phyloP scores from a whole-genome alignment of 2,888 invertebrate species.

The Xestia rhomboidea region DNA sequence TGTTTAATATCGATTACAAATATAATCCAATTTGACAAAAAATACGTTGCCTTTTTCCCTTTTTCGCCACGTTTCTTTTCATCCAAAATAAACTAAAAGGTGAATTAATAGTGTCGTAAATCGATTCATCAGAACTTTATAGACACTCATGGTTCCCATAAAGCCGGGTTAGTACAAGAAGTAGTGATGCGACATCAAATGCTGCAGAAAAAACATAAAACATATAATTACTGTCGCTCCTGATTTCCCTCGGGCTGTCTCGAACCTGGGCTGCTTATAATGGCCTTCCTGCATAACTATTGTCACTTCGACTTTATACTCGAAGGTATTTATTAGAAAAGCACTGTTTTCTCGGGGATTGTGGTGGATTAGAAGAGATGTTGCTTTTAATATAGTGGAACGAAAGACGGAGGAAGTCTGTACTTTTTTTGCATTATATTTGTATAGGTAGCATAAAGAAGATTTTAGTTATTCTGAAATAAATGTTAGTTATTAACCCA shows the following conservation, averaged over 20 bases:
- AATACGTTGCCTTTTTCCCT: neutral
- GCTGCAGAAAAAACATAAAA: slow-evolving; percentile 75
- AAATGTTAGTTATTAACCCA: neutral
- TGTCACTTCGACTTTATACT: slow-evolving; percentile 54
- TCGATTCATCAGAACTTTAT: slow-evolving; percentile 29
- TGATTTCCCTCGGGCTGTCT: slow-evolving; percentile 83
- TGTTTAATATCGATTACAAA: neutral
- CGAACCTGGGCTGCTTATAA: slow-evolving; percentile 65
- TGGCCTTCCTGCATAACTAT: slow-evolving; percentile 68
- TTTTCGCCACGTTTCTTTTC: neutral
- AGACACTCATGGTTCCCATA: slow-evolving; percentile 36
- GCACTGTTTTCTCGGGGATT: slow-evolving; percentile 21
- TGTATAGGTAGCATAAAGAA: neutral
- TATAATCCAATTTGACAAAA: neutral
- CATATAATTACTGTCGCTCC: slow-evolving; percentile 82
- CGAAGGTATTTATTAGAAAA: slow-evolving; percentile 36
- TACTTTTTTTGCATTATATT: neutral
- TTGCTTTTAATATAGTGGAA: neutral
- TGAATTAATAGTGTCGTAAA: slow-evolving; percentile 34
- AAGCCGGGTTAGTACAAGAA: slow-evolving; percentile 32
- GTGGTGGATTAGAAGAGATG: slow-evolving; percentile 33
- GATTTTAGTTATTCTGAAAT: neutral
- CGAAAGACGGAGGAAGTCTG: neutral
- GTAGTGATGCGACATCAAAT: slow-evolving; percentile 63
- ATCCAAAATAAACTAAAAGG: slow-evolving; percentile 4